Evolutionary conservation across 2,797 vertebrate genomes (phyloP), one percentile per base, ranked within the genome.

Genomic region (Emys orbicularis): DNA sequence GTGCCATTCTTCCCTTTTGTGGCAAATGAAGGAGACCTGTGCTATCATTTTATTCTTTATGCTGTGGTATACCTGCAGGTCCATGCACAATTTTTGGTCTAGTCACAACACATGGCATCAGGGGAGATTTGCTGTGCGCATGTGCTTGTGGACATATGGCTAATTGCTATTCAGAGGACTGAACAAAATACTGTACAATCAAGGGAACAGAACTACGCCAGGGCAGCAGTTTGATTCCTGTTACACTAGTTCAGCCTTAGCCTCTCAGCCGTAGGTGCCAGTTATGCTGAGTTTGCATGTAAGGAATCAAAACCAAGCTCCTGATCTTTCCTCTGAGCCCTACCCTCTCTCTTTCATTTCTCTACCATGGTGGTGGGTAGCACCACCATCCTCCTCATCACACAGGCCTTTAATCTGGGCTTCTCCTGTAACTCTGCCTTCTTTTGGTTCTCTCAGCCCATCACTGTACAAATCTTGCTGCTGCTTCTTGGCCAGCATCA

Each of bases 281-380:
- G 37, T 53, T 91, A 34, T 0, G 0, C 88, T 83, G 92, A 92
- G 74, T 85, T 94, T 92, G 94, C 93, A 77, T 89, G 92, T 4
- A 92, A 87, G 86, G 83, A 84, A 87, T 88, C 57, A 83, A 85
- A 88, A 16, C 41, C 7, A 29, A 76, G 72, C 41, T 47, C 25
- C 72, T 76, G 72, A 76, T 27, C 3, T 47, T 76, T 27, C 41
- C 23, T 76, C 72, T 76, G 41, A 76, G 72, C 11, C 44, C 72
- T 76, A 15, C 81, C 47, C 25, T 41, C 56, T 41, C 90, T 95
- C 83, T 82, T 92, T 89, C 74, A 94, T 95, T 95, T 97, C 18
- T 79, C 86, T 23, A 82, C 18, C n/a, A 3, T 10, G 65, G 65
- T 68, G 18, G 34, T 37, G n/a, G 15, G 31, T 61, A 61, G 15